A percentile compares a stretch with the other conserved stretches of the same genome.
Conservation (phyloP, 2,888 invertebrate species). For the Caenorhabditis sinica region DNA sequence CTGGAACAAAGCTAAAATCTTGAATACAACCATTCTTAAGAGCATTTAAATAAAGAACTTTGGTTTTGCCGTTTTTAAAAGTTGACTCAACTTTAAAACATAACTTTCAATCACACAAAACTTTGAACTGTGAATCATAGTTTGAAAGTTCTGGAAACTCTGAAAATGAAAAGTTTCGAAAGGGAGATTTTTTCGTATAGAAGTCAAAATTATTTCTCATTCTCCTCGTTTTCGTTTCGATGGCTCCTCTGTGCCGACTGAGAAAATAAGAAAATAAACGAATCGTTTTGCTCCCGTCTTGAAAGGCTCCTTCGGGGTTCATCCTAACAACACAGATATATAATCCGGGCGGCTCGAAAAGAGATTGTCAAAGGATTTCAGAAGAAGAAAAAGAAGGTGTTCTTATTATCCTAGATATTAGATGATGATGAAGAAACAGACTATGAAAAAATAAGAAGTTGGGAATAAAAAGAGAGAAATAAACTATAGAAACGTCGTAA, state of each 20-base stretch:
- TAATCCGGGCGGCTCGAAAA: conserved; percentile 32
- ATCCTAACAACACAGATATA: conserved; percentile 25
- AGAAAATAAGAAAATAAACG: conserved; percentile 35
- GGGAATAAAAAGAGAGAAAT: conserved; percentile 24
- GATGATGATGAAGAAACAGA: background rate
- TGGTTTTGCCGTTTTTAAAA: too few species aligned
- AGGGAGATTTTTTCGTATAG: conserved; percentile 1
- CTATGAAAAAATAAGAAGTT: conserved; percentile 9
- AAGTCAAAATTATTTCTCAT: conserved; percentile 14
- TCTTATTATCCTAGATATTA: conserved; percentile 28
- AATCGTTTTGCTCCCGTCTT: background rate
- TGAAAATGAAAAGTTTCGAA: background rate
- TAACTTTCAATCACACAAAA: background rate
- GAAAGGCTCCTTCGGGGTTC: conserved; percentile 5
- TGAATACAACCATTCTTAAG: too few species aligned
- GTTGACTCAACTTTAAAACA: background rate
- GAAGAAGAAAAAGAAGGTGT: conserved; percentile 19
- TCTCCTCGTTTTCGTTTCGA: conserved; percentile 2
- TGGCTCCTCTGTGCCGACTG: conserved; percentile 7
- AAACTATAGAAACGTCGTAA: conserved; percentile 60
- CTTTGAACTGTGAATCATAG: conserved; percentile 27
- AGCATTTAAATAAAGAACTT: too few species aligned
- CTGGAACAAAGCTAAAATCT: too few species aligned
- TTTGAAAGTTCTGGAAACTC: conserved; percentile 6
- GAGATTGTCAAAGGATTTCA: conserved; percentile 17